Evolutionary conservation across 2,888 invertebrate genomes (phyloP).

Genomic region (Hesperia comma): DNA sequence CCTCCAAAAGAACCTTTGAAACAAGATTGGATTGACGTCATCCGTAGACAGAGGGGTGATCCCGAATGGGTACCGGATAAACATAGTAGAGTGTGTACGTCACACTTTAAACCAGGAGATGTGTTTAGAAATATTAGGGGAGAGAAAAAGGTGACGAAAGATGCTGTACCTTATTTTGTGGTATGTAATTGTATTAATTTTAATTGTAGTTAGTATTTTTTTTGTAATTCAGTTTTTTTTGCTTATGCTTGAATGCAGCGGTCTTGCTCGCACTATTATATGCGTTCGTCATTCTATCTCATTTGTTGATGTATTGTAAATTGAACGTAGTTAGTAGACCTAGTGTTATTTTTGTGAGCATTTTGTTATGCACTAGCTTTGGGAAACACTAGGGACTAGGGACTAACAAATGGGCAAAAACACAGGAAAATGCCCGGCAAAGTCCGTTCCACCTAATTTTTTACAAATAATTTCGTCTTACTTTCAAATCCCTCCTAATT

Average conservation of each 20-base stretch:
- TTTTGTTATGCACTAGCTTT: neutral
- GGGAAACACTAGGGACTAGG: too few species aligned
- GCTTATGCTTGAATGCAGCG: neutral
- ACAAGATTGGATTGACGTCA: neutral
- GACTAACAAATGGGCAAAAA: too few species aligned
- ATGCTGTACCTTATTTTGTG: neutral
- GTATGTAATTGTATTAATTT: neutral
- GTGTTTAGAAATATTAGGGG: neutral
- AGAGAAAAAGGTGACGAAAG: neutral
- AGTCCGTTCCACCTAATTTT: too few species aligned
- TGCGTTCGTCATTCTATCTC: neutral
- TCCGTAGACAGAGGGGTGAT: neutral
- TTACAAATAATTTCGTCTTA: too few species aligned
- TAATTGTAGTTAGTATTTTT: neutral
- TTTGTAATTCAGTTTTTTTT: too few species aligned
- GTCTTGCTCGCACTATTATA: neutral
- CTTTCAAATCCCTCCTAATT: too few species aligned
- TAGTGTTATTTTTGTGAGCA: neutral
- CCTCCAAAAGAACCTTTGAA: neutral
- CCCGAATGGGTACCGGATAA: neutral
- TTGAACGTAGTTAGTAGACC: neutral
- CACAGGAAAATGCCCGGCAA: too few species aligned
- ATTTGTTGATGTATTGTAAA: neutral
- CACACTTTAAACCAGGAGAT: conserved; percentile 3
- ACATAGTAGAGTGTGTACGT: conserved; percentile 6